phyloP scores from a whole-genome alignment of 2,113 vertebrate species.

The Fregata magnificens region DNA sequence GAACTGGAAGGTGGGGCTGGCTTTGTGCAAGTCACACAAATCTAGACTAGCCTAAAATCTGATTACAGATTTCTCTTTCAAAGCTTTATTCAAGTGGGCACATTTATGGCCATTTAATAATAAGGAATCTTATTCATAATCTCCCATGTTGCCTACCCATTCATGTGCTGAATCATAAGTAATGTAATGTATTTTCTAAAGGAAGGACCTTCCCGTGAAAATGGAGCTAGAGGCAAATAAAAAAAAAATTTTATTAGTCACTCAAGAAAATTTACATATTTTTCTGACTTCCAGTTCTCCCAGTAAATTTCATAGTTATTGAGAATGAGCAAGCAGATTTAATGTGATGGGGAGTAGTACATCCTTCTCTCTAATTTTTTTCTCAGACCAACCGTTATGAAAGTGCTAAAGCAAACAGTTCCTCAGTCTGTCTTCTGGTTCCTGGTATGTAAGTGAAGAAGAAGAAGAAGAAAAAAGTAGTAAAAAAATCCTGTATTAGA shows the following conservation, averaged over 20 bases:
- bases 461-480: neutral
- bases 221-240: neutral
- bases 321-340: neutral
- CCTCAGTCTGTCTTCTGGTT: neutral
- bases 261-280: neutral
- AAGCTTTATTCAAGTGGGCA: neutral
- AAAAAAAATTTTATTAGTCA: neutral
- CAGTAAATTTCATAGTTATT: neutral
- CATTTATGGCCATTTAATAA: neutral
- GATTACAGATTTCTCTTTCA: slow-evolving; percentile 17
- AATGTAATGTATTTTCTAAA: neutral
- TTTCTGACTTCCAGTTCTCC: neutral
- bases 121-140: neutral
- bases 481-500: neutral
- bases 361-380: neutral
- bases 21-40: neutral
- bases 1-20: neutral
- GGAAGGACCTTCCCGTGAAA: neutral
- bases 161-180: slow-evolving; percentile 4
- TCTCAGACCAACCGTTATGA: neutral
- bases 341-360: neutral
- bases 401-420: neutral
- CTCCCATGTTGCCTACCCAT: neutral
- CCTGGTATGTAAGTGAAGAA: neutral
- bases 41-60: neutral